These are phyloP conservation scores for Circaetus gallicus DNA, from an alignment of 2,113 vertebrate species.

Conservation along the genomic window DNA sequence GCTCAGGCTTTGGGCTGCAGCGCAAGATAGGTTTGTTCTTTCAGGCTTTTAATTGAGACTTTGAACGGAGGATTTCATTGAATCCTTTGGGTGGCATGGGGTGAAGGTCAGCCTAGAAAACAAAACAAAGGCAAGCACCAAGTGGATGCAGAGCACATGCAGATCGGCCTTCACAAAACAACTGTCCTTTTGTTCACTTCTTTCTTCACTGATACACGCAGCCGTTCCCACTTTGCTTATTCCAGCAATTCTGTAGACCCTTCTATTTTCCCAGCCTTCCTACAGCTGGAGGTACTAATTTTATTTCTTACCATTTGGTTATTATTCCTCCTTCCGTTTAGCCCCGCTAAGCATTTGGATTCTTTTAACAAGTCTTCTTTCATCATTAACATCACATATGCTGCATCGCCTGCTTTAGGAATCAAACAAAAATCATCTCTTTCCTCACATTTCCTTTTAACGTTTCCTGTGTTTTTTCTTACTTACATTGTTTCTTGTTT, in stretches of 20 bases:
- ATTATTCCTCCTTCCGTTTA: conserved; percentile 9
- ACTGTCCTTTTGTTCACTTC: neutral
- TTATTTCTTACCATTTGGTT: neutral
- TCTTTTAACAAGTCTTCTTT: neutral
- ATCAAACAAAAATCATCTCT: neutral
- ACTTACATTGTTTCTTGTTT: neutral
- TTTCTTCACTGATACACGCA: neutral
- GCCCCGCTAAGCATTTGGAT: neutral
- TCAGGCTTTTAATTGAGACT: neutral
- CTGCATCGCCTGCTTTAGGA: neutral
- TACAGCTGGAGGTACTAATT: conserved; percentile 23
- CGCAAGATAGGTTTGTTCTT: neutral
- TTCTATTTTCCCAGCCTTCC: neutral
- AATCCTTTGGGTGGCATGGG: neutral
- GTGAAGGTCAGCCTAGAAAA: conserved; percentile 10
- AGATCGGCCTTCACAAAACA: neutral
- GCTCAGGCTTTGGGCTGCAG: neutral
- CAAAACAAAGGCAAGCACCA: neutral
- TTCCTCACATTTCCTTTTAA: neutral
- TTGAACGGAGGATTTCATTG: neutral
- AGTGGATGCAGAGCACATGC: conserved; percentile 5
- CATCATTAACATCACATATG: neutral
- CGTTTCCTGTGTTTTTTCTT: neutral
- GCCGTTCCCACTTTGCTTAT: neutral
- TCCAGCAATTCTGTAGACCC: neutral